Base-by-base conservation (phyloP, 2,113 vertebrate species). In the Hoplias malabaricus region DNA sequence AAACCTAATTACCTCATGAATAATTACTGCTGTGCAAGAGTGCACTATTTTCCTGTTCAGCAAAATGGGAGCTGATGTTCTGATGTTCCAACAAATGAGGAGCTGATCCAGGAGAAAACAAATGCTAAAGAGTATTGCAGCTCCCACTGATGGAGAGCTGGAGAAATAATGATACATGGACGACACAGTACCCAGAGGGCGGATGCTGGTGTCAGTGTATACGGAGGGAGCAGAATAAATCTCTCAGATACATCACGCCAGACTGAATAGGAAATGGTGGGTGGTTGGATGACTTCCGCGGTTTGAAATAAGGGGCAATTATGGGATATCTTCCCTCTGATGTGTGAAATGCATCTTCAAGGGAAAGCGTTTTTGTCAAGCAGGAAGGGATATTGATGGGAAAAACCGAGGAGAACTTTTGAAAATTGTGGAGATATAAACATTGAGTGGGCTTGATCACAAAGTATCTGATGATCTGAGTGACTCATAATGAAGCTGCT, bases 1-100 rank as follows among this genome's bases (percentile, higher is more conserved):
- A 69, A 78, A 59, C 74, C 69, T 80, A 73, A 84, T 80, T 80
- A 43, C 61, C 11, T 82, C n/a, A 38, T 75, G 67, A 82, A 75
- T 80, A 82, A 82, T 82, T 62, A 67, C 34, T 56, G 59, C 16
- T 36, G 62, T 48, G 40, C 29, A 43, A 54, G 46, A 65, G 43
- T 19, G 53, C 59, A 12, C 29, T 36, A 54, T 69, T 36, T 33
- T 48, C 43, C 67, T 31, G 48, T 69, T 74, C 75, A 69, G 71
- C 23, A 78, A n/a, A 80, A 77, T 59, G 54, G 31, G 13, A 19
- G 53, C 46, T 69, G 34, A 57, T 67, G 69, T 59, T 34, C 33
- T 48, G 42, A 57, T 67, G 69, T 59, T 34, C 33, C 38, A 33
- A 77, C 31, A 74, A 69, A 73, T 74, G 34, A 63, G 65, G 72